Evolutionary conservation across 2,888 invertebrate species (phyloP), one percentile per base, ranked within the genome.

Genomic region (Ceraclea dissimilis): DNA sequence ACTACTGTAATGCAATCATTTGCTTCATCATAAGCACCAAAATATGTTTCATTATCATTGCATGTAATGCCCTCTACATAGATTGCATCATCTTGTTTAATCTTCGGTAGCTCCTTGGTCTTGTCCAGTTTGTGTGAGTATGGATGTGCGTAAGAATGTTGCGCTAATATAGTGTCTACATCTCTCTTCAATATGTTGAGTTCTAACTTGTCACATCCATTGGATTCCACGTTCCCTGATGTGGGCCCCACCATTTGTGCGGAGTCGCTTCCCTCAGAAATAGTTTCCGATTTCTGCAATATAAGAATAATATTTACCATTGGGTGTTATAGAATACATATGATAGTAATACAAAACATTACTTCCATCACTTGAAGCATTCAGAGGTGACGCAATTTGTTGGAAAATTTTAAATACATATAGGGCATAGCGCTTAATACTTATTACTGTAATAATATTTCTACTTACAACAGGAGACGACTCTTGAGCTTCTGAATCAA

Each of bases 151-250:
- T 78, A 78, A 11, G 77, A 78, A 68, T 78, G 78, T 65, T 76
- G 78, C 21, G 70, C 66, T 67, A 76, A 65, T 75, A 78, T 76
- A 67, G 73, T 72, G 71, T 75, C 67, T 21, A 75, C 70, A 63
- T 77, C 75, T 56, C 71, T 75, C 62, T 72, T 72, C 51, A 70
- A 50, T 43, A 57, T 55, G 51, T 59, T 56, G 17, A 57, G 67
- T 66, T 74, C 72, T 76, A 79, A n/a, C 74, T 76, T 65, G 70
- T 68, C 69, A 79, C 74, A 65, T 83, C 79, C 68, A 88, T 78
- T 64, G 90, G 90, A 70, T 89, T 90, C 91, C 90, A 91, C 66
- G 78, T 85, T 73, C 82, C 87, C 74, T 90, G 90, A 68, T 88
- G 88, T 52, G 85, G 85, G 61, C 90, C 90, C 91, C 91, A 90